Percentiles rank a stretch among this genome's conserved stretches.
These are phyloP conservation scores for Rhyacichthys aspro DNA, from an alignment of 2,797 vertebrate species.

Conservation along the genomic window DNA sequence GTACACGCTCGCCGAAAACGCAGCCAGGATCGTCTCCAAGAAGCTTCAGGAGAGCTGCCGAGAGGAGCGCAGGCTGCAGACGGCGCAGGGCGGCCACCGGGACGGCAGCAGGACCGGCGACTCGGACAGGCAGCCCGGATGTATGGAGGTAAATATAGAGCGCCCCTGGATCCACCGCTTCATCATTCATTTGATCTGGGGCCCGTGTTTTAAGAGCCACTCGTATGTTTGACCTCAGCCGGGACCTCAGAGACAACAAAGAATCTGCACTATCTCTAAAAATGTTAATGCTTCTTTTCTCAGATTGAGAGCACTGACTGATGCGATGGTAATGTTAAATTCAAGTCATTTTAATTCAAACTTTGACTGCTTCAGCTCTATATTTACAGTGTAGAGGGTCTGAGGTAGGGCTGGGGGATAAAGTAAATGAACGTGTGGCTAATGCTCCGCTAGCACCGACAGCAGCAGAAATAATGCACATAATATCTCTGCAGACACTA, in stretches of 20 bases:
- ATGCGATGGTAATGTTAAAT: slow-evolving; percentile 72
- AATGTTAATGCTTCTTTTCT: slow-evolving; percentile 64
- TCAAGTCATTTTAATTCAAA: slow-evolving; percentile 45
- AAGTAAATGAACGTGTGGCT: too few species aligned
- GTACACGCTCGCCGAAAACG: slow-evolving; percentile 90
- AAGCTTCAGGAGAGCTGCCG: slow-evolving; percentile 92
- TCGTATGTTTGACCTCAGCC: slow-evolving; percentile 40
- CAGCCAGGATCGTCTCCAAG: slow-evolving; percentile 93
- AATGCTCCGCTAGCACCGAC: too few species aligned
- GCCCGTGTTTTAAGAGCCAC: slow-evolving; percentile 58
- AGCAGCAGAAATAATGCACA: too few species aligned
- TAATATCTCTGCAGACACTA: too few species aligned
- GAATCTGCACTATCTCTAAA: slow-evolving; percentile 43
- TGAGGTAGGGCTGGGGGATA: too few species aligned
- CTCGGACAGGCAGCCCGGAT: slow-evolving; percentile 84
- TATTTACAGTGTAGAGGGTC: slow-evolving; percentile 21
- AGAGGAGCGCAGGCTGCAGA: slow-evolving; percentile 86
- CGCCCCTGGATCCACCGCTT: slow-evolving; percentile 50
- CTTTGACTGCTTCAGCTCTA: slow-evolving; percentile 37
- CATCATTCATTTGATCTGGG: slow-evolving; percentile 59
- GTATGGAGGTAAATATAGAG: slow-evolving; percentile 92
- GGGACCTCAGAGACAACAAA: slow-evolving; percentile 18
- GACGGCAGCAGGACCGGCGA: slow-evolving; percentile 60
- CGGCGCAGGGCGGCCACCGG: slow-evolving; percentile 75
- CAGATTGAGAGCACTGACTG: slow-evolving; percentile 75